phyloP scores from a whole-genome alignment of 2,113 vertebrate species.

The Gadus chalcogrammus region DNA sequence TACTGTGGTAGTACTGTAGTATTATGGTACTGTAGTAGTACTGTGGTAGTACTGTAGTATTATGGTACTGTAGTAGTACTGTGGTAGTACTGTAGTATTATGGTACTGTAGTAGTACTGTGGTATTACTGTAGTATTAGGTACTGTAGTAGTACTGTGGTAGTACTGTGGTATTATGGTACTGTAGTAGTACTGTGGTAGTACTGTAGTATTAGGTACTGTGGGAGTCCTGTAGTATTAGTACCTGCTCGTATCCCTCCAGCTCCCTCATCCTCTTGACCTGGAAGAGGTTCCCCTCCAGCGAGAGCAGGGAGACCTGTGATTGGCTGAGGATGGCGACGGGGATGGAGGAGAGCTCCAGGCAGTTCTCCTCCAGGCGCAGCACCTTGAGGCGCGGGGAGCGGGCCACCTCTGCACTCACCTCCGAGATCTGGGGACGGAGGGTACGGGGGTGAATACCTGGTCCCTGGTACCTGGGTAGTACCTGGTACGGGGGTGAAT shows the following conservation, averaged over 20 bases:
- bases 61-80: too few species aligned
- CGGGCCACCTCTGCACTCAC: slow-evolving; percentile 82
- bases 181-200: too few species aligned
- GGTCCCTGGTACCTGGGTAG: neutral
- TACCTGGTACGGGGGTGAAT: too few species aligned
- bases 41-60: too few species aligned
- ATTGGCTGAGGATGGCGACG: slow-evolving; percentile 82
- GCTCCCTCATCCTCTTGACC: slow-evolving; percentile 87
- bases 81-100: too few species aligned
- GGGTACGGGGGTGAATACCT: neutral
- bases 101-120: neutral
- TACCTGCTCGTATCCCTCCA: slow-evolving; percentile 95
- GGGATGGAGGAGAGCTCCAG: slow-evolving; percentile 91
- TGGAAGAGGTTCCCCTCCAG: slow-evolving; percentile 97
- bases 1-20: too few species aligned
- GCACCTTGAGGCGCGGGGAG: slow-evolving; percentile 91
- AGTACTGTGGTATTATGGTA: too few species aligned
- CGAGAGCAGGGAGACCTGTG: slow-evolving; percentile 92
- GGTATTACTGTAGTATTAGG: too few species aligned
- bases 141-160: too few species aligned
- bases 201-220: neutral
- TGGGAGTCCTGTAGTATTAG: neutral
- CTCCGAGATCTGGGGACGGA: slow-evolving; percentile 82
- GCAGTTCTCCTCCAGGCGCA: slow-evolving; percentile 96
- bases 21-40: too few species aligned